These are phyloP conservation scores for Pegoplata infirma DNA, from an alignment of 2,888 invertebrate species.

Conservation along the genomic window DNA sequence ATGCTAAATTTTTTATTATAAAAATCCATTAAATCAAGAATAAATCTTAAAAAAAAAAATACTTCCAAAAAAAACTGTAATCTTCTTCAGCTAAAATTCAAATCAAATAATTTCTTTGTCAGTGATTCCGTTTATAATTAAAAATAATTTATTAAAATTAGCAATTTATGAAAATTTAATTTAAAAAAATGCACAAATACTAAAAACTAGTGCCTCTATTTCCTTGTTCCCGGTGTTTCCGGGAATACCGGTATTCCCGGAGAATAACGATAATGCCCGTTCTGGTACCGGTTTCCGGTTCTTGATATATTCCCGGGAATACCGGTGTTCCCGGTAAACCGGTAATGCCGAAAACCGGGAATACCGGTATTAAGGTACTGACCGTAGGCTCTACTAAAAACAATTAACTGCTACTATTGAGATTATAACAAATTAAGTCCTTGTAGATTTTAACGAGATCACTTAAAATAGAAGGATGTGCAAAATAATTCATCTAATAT, in stretches of 20 bases:
- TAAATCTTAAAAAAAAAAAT: neutral
- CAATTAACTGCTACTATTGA: neutral
- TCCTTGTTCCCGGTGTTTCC: too few species aligned
- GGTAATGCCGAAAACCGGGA: too few species aligned
- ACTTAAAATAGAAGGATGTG: neutral
- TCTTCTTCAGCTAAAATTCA: neutral
- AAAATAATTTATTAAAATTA: neutral
- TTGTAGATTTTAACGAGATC: slow-evolving; percentile 23
- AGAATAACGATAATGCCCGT: too few species aligned
- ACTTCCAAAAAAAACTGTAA: neutral
- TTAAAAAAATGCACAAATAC: too few species aligned
- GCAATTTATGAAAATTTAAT: too few species aligned
- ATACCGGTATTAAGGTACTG: too few species aligned
- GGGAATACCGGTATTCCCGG: too few species aligned
- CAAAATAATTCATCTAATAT: slow-evolving; percentile 14
- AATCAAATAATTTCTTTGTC: neutral
- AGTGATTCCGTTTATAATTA: neutral
- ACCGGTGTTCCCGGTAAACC: too few species aligned
- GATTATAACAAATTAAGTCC: slow-evolving; percentile 41
- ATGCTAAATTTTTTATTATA: neutral
- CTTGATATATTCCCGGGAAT: too few species aligned
- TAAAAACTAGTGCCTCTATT: too few species aligned
- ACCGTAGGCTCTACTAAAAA: neutral
- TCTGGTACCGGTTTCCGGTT: too few species aligned
- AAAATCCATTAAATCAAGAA: too few species aligned